phyloP scores from a whole-genome alignment of 2,113 vertebrate genomes.

The Pteruthius melanotis region DNA sequence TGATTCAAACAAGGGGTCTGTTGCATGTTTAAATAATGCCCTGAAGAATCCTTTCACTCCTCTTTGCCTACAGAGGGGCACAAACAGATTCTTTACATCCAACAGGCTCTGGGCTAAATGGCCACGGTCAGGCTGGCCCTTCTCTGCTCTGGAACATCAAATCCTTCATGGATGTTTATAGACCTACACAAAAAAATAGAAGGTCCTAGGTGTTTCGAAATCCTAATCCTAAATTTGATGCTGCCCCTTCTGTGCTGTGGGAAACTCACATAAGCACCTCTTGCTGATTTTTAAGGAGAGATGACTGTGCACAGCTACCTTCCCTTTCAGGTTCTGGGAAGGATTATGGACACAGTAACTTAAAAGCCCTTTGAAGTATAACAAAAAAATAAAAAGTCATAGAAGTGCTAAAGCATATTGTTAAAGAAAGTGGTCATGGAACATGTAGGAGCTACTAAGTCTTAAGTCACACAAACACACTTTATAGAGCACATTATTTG shows the following conservation, averaged over 20 bases:
- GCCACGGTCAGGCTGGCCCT: not conserved
- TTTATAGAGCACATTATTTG: not conserved
- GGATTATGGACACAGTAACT: not conserved
- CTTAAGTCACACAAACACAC: not conserved
- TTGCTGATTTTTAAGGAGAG: not conserved
- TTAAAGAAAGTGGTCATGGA: not conserved
- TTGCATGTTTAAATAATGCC: not conserved
- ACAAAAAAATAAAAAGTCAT: not conserved
- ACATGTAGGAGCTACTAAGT: not conserved
- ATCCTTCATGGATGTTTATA: not conserved
- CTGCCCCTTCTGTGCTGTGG: not conserved
- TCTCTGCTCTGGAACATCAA: not conserved
- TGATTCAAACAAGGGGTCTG: not conserved
- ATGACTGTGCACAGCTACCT: not conserved
- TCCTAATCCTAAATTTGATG: not conserved
- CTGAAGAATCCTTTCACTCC: not conserved
- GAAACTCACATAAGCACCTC: not conserved
- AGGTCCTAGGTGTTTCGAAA: not conserved
- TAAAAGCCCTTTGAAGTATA: not conserved
- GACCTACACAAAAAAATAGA: not conserved
- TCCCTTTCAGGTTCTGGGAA: not conserved
- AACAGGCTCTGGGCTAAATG: not conserved
- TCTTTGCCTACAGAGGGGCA: not conserved
- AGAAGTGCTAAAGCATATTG: not conserved
- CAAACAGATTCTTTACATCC: not conserved